Conservation (phyloP, 2,888 invertebrate genomes). For the Malthinus seriepunctatus region DNA sequence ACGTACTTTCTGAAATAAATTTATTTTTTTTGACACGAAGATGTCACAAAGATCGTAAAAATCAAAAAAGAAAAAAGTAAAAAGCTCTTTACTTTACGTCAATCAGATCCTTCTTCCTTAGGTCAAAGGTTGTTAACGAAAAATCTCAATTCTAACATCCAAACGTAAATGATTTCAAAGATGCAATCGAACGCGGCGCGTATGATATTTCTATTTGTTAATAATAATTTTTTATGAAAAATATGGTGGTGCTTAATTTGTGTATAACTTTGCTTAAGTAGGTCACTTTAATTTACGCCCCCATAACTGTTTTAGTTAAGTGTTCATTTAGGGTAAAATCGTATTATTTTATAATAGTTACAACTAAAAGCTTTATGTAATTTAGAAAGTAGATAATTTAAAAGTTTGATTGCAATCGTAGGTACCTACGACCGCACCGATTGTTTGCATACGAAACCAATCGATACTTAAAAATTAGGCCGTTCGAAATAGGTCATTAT, state of each 20-base stretch:
- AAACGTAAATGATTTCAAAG: no score
- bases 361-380: slow-evolving; percentile 15
- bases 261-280: neutral
- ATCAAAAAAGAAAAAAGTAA: no score
- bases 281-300: neutral
- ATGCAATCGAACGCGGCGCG: no score
- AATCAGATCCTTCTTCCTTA: no score
- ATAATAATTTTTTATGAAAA: neutral
- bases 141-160: no score
- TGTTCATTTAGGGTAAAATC: neutral
- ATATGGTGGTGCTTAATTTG: slow-evolving; percentile 1
- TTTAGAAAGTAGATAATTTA: slow-evolving; percentile 9
- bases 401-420: slow-evolving; percentile 9
- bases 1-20: no score
- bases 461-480: slow-evolving; percentile 21
- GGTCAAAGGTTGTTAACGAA: no score
- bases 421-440: slow-evolving; percentile 15
- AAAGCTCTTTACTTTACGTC: no score
- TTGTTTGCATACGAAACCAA: slow-evolving; percentile 19
- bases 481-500: slow-evolving; percentile 16
- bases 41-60: no score
- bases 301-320: slow-evolving; percentile 2
- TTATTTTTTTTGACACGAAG: no score
- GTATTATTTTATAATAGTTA: slow-evolving; percentile 5
- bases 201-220: no score